A percentile compares a stretch with the other conserved stretches of the same genome.
phyloP scores from a whole-genome alignment of 2,888 invertebrate genomes.

The Stenichneumon culpator region DNA sequence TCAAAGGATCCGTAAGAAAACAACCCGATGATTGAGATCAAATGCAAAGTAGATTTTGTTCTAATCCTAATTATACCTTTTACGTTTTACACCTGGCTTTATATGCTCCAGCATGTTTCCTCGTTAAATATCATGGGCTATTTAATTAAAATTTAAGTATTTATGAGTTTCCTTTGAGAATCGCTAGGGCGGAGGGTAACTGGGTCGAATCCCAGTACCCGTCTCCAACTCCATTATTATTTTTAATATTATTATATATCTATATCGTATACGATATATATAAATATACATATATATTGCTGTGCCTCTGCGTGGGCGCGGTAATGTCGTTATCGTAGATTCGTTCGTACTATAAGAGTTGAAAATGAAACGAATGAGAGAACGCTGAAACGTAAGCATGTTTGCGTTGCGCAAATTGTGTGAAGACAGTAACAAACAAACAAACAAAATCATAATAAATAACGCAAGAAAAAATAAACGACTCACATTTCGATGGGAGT shows the following conservation, averaged over 20 bases:
- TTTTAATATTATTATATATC: slow-evolving; percentile 14
- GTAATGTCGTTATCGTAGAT: slow-evolving; percentile 13
- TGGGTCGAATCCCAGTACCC: slow-evolving; percentile 3
- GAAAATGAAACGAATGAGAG: slow-evolving; percentile 28
- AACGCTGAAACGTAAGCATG: slow-evolving; percentile 16
- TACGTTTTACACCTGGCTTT: neutral
- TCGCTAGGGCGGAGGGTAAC: slow-evolving; percentile 10
- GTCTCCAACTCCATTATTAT: slow-evolving; percentile 31
- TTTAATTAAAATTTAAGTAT: slow-evolving; percentile 59
- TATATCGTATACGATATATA: neutral
- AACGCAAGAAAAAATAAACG: neutral
- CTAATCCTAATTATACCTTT: slow-evolving; percentile 5
- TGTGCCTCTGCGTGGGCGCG: slow-evolving; percentile 3
- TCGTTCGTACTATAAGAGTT: slow-evolving; percentile 18
- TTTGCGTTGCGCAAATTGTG: slow-evolving; percentile 10
- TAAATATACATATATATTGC: slow-evolving; percentile 27
- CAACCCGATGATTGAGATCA: slow-evolving; percentile 3
- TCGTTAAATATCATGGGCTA: slow-evolving; percentile 29
- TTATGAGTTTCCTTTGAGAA: slow-evolving; percentile 56
- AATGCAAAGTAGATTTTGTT: slow-evolving; percentile 22
- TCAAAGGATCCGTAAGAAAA: slow-evolving; percentile 6
- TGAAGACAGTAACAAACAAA: neutral
- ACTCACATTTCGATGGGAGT: neutral
- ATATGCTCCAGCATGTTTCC: slow-evolving; percentile 20
- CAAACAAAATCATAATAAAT: slow-evolving; percentile 1